These are phyloP conservation scores for Amphiura filiformis DNA, from an alignment of 35 echinoderm and acorn worm genomes.

Conservation along the genomic window DNA sequence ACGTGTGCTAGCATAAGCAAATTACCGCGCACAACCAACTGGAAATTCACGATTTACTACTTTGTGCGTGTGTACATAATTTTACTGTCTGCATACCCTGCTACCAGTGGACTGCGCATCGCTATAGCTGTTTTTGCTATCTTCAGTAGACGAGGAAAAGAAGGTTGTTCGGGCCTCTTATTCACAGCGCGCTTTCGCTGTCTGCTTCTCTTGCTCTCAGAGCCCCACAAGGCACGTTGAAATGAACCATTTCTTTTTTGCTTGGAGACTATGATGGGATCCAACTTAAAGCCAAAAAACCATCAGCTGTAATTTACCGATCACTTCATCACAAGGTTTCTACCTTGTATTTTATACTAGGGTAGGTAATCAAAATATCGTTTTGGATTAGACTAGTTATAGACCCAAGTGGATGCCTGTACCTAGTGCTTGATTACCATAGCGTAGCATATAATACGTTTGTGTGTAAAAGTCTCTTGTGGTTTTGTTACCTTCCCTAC, in stretches of 20 bases:
- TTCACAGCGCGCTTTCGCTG: background rate
- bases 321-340: background rate
- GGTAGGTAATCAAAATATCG: background rate
- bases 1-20: background rate
- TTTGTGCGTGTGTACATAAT: too few relatives aligned
- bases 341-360: background rate
- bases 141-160: background rate
- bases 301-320: background rate
- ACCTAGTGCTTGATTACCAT: too few relatives aligned
- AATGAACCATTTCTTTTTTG: background rate
- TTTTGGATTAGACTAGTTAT: background rate
- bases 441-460: too few relatives aligned
- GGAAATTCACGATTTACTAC: too few relatives aligned
- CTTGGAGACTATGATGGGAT: background rate
- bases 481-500: too few relatives aligned
- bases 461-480: too few relatives aligned
- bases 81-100: background rate
- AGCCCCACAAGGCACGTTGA: background rate
- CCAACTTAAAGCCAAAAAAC: background rate
- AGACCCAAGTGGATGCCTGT: too few relatives aligned
- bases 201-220: background rate
- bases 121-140: background rate
- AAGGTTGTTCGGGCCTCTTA: background rate
- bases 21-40: background rate
- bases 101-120: background rate